A percentile compares a stretch with the other conserved stretches of the same genome.
phyloP scores from a whole-genome alignment of 2,797 vertebrate genomes.

The Accipiter fasciatus region DNA sequence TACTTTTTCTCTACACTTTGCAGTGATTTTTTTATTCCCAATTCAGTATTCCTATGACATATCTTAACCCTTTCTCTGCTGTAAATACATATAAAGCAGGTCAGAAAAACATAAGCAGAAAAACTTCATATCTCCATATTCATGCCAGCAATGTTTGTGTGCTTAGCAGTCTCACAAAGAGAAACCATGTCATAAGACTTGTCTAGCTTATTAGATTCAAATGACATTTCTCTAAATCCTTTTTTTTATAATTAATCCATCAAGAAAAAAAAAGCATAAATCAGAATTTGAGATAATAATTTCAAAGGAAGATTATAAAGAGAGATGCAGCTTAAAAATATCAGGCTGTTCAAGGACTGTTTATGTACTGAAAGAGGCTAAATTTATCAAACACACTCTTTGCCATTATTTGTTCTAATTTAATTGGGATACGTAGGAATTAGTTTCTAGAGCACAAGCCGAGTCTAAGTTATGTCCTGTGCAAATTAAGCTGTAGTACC shows the following conservation, averaged over 20 bases:
- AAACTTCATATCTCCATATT: background rate
- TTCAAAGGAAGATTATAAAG: background rate
- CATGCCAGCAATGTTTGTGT: background rate
- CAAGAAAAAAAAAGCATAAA: background rate
- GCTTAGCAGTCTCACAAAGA: background rate
- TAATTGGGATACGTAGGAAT: background rate
- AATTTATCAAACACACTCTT: background rate
- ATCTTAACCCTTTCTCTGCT: background rate
- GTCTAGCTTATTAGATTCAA: background rate
- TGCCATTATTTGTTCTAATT: background rate
- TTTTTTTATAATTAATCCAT: background rate
- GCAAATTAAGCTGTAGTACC: constrained; percentile 11
- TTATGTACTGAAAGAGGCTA: background rate
- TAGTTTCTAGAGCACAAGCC: background rate
- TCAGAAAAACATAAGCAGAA: background rate
- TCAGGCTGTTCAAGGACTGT: background rate
- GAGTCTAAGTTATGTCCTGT: background rate
- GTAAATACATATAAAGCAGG: background rate
- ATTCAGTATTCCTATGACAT: background rate
- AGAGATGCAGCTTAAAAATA: background rate
- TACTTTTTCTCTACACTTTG: background rate
- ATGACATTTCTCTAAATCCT: background rate
- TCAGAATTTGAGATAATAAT: background rate
- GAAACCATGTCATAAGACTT: background rate
- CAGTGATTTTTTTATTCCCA: background rate